A percentile compares a stretch with the other conserved stretches of the same genome.
Evolutionary conservation across 2,797 vertebrate species (phyloP).

Genomic region (Crypturellus tataupa): DNA sequence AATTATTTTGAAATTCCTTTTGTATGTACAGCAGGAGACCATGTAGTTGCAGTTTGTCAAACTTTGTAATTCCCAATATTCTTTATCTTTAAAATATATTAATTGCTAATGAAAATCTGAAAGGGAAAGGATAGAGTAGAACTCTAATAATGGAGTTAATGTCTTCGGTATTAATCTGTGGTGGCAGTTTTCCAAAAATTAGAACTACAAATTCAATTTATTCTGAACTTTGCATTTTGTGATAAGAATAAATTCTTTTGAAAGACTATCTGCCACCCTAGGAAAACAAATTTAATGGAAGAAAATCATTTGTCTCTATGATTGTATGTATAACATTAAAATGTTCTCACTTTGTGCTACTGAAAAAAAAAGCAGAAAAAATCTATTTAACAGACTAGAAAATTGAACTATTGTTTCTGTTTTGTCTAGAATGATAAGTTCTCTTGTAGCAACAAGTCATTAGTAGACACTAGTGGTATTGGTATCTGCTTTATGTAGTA

Average conservation of each 20-base stretch:
- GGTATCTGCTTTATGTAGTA: not conserved
- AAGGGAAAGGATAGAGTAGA: not conserved
- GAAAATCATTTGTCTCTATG: not conserved
- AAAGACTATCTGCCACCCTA: not conserved
- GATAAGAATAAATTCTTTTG: not conserved
- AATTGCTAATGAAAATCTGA: not conserved
- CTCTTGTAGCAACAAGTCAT: not conserved
- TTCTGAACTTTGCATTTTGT: not conserved
- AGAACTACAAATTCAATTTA: not conserved
- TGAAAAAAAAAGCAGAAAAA: not conserved
- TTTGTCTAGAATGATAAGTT: not conserved
- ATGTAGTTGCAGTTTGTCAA: not conserved
- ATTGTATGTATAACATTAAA: not conserved
- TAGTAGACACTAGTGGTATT: not conserved
- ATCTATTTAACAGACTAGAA: not conserved
- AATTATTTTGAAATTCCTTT: constrained; percentile 29
- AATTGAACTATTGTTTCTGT: not conserved
- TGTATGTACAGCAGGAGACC: not conserved
- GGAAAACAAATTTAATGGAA: not conserved
- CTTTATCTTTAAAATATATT: constrained; percentile 2
- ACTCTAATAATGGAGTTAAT: not conserved
- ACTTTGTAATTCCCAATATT: not conserved
- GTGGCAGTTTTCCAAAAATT: not conserved
- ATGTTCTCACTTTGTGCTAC: not conserved
- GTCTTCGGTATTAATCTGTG: not conserved